Conservation (phyloP, 1,140 invertebrate genomes). For the Cydia strobilella region DNA sequence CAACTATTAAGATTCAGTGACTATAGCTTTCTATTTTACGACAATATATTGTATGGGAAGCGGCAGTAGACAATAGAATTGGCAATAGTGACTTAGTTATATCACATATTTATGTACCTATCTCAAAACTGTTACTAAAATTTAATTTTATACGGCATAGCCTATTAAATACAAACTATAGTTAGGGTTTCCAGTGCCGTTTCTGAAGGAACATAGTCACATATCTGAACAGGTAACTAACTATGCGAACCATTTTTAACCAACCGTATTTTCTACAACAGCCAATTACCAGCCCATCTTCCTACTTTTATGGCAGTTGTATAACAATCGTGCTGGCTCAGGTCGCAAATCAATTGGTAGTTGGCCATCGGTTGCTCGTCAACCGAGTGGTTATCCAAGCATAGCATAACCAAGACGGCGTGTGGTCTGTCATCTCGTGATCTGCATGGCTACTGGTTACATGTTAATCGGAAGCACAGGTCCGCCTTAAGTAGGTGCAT, state of each 20-base stretch:
- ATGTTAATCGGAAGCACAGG: not conserved
- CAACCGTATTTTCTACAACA: not conserved
- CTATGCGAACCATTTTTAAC: no score
- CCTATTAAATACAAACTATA: no score
- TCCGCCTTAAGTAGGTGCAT: not conserved
- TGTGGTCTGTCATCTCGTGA: constrained; percentile 13
- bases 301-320: constrained; percentile 16
- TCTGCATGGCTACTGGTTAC: constrained; percentile 4
- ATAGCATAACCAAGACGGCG: not conserved
- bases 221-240: no score
- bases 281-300: not conserved
- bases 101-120: no score
- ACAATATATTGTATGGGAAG: not conserved
- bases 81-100: not conserved
- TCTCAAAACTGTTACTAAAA: no score
- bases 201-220: no score
- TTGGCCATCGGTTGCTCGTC: not conserved
- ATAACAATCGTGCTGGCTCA: not conserved
- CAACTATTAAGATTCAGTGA: not conserved
- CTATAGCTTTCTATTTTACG: not conserved
- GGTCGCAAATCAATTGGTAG: constrained; percentile 9
- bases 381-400: constrained; percentile 11
- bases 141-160: no score
- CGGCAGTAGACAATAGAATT: not conserved
- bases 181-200: no score